Evolutionary conservation across 2,888 invertebrate genomes (phyloP), one percentile per base, ranked within the genome.

Genomic region (Trissoscelio sp.): DNA sequence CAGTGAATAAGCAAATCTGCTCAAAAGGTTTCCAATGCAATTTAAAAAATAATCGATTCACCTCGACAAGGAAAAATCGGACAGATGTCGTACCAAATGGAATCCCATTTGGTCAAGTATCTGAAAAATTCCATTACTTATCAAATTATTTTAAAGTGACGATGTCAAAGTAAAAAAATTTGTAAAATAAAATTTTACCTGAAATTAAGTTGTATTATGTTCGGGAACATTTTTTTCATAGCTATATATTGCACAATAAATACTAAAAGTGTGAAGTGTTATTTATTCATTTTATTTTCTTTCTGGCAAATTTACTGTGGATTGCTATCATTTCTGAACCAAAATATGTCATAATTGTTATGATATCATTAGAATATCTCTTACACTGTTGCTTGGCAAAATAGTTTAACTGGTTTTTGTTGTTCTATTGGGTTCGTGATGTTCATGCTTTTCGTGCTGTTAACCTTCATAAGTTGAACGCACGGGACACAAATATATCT

Each of bases 391-490:
- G 14, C 39, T 5, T 58, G 28, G 46, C 39, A 66, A 75, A 75
- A 75, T 58, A 75, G 66, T 75, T 75, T 58, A 48, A 28, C 66
- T 12, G 16, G 28, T 75, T 72, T 64, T 66, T 72, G 48, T 62
- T 72, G 60, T 72, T 37, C 24, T 12, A 39, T 39, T 39, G 1
- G n/a, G 24, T 60, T 16, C 57, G 74, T 58, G 55, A 46, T 24
- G 55, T 55, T 73, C 42, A 18, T 16, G 57, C 66, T 34, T 18
- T 58, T 58, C 20, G 48, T 77, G 67, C 44, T 77, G 77, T 77
- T 77, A 77, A 67, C 77, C 77, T 77, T 77, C 77, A 64, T 18
- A 60, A 77, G 67, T 77, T 77, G 77, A 77, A 77, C 48, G 67
- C 37, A 69, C 67, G 77, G 42, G 60, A 60, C 20, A 42, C 51